Evolutionary conservation across 2,113 vertebrate genomes (phyloP), one percentile per base, ranked within the genome.

Genomic region (Cariama cristata): DNA sequence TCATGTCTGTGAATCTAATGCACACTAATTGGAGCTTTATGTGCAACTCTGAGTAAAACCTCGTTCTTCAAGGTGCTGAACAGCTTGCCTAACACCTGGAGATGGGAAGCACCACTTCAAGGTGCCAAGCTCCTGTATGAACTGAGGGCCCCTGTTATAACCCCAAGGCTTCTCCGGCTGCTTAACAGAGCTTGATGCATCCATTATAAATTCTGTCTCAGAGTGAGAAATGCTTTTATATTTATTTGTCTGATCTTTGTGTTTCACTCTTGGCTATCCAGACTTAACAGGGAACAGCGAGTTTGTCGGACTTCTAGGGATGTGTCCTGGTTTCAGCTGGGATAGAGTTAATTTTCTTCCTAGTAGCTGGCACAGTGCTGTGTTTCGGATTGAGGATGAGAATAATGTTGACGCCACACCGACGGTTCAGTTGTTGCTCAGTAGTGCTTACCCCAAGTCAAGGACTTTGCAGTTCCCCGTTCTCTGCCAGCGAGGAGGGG

Each of bases 61-160:
- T 81, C 20, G 20, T 52, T 91, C 64, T 86, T 88, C 59, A 62
- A 59, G 71, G 45, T 77, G 58, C 62, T 75, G 73, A 88, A 82
- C 73, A 97, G 77, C 40, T 94, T 91, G 52, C 77, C 33, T 90
- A 58, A 72, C 84, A 90, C 60, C 44, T 88, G 52, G 64, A 74
- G 28, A 60, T 67, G 44, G 16, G 32, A 86, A 74, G 27, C 0
- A 1, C 12, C 47, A n/a, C 20, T 82, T 88, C 22, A 75, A 88
- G 45, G 38, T 86, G 32, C 49, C 66, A 69, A 71, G n/a, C 13
- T 77, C 50, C 55, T 75, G 52, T 69, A 53, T 80, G 26, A 88
- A 73, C 15, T 5, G 15, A 4, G 24, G 6, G 3, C 8, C 30
- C 33, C 33, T 85, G 27, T 40, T 88, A 88, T 26, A 74, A 88